Evolutionary conservation across 2,113 vertebrate species (phyloP), one percentile per base, ranked within the genome.

Genomic region (Callithrix jacchus): DNA sequence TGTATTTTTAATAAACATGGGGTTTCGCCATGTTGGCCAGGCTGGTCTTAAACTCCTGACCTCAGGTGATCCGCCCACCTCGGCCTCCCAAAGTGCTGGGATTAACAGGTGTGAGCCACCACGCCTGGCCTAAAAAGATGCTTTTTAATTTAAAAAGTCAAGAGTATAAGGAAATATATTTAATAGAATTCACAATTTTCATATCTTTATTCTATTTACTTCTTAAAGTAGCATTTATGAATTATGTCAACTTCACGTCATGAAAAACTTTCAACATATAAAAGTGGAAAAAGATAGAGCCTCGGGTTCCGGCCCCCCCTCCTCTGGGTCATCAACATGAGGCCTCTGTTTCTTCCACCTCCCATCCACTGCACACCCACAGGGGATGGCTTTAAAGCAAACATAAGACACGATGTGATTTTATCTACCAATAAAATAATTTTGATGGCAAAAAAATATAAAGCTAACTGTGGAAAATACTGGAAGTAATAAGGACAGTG

Each of bases 111-210:
- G 27, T 30, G 27, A 64, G 27, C 27, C 61, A 64, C 61, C 2
- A 12, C 6, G 27, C 61, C 27, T 64, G 11, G 5, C 61, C 27
- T 64, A 14, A 30, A 64, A 64, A 64, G 61, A 64, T 64, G 6
- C 61, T 30, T 87, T 71, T 88, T 64, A 58, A 85, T 73, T 86
- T 27, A 47, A 71, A 76, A 81, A 23, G 71, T 89, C 40, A 96
- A 95, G 32, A 86, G 70, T 84, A 27, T 58, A 87, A 81, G n/a
- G 42, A 74, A 74, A 80, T 27, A 42, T 52, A 85, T 76, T 86
- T 92, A 18, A 92, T 2, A 76, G 56, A 81, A 32, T 68, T 66
- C 10, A 25, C 14, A 89, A 71, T 74, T 92, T 45, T 52, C 25
- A 68, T 52, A 56, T 6, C 37, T 71, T 87, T 90, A 87, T 54